Percentiles rank a stretch among this genome's conserved stretches.
Conservation (phyloP, 2,113 vertebrate genomes). For the Pteropus alecto region DNA sequence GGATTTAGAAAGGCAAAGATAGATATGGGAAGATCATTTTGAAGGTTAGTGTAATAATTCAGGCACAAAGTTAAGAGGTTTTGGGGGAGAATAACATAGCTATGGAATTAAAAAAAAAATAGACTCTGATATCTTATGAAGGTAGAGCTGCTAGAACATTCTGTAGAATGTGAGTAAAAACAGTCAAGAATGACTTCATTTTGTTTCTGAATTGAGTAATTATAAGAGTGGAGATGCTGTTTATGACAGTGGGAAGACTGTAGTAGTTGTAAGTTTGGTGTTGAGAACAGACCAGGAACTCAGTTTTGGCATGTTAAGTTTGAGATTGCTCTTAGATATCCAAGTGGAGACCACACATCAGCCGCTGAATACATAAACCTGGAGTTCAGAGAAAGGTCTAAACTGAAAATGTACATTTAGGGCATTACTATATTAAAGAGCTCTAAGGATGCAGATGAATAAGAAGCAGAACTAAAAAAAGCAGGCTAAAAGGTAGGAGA, state of each 20-base stretch:
- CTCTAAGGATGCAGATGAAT: not conserved
- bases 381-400: not conserved
- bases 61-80: not conserved
- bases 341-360: not conserved
- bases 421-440: not conserved
- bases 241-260: not conserved
- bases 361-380: not conserved
- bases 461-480: not conserved
- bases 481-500: not conserved
- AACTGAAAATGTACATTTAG: not conserved
- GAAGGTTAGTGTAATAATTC: not conserved
- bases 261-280: not conserved
- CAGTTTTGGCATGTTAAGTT: not conserved
- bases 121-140: not conserved
- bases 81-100: not conserved
- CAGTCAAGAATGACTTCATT: not conserved
- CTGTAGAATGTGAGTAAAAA: not conserved
- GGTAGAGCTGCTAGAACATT: not conserved
- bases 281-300: not conserved
- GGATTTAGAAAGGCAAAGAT: not conserved
- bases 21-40: not conserved
- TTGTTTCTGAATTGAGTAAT: not conserved
- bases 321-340: not conserved
- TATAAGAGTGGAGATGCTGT: not conserved
- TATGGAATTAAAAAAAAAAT: not conserved